Base-by-base conservation (phyloP, 2,113 vertebrate genomes). In the Crotophaga sulcirostris region DNA sequence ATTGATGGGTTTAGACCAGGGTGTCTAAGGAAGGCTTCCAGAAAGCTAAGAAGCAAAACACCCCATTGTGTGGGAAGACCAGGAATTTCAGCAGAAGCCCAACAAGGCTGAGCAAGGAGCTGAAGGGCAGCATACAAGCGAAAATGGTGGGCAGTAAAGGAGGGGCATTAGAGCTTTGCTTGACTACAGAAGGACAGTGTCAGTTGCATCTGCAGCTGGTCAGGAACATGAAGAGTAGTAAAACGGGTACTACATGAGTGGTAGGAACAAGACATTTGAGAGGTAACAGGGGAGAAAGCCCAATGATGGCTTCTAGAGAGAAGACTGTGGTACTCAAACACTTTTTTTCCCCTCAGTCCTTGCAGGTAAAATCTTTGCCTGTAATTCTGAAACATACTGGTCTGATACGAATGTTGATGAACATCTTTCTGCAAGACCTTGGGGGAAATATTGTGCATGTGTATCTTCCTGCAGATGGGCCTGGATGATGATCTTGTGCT, bases 121-220 rank as follows among this genome's bases (percentile, higher is more conserved):
- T 58, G 2, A 42, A 56, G 62, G 34, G 24, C 16, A 42, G 31
- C 7, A 0, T 5, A 6, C 0, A 17, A 7, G 0, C 11, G 11
- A 21, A 45, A 58, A 28, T 0, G 0, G 5, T 9, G 49, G 31
- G 38, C 21, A 17, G 36, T 1, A 13, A n/a, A 52, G 59, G 14
- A 75, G 36, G 13, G 60, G 6, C 1, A 1, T 26, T 45, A 52
- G 33, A 28, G n/a, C 55, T 70, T 66, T 58, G 24, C 40, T 70
- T 69, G 34, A 38, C 62, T 73, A 29, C 58, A 81, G 40, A 25
- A 40, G 77, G 45, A 4, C 45, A 9, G 0, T 4, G 2, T 29
- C 44, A 17, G 40, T 29, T 84, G 36, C 17, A 24, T 25, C 44
- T 88, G 9, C 31, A 82, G 28, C 38, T 55, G 47, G 11, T 28